Evolutionary conservation across 2,113 vertebrate genomes (phyloP), one percentile per base, ranked within the genome.

Genomic region (Aramus guarauna): DNA sequence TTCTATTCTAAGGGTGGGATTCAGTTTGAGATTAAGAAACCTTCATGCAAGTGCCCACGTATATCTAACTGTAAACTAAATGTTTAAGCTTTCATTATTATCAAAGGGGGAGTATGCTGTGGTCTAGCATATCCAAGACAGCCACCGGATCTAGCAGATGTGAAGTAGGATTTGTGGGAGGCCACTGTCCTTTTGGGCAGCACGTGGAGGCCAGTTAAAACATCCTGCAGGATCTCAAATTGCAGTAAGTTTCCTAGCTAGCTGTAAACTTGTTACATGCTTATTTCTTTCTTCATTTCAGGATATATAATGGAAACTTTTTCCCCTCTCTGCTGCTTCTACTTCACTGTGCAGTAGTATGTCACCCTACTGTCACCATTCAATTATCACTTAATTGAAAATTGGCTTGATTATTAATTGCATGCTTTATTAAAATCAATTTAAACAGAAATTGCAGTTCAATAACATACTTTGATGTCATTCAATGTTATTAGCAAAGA

Each of bases 361-460:
- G 72, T 94, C 77, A 92, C 32, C 34, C 76, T 92, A 55, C 84
- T 85, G 93, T 87, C 91, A 74, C 12, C 9, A 55, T 79, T 94
- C 73, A 92, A 37, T 92, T 94, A 88, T 39, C 56, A 53, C n/a
- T 91, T 96, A 96, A 89, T 77, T 96, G 86, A 91, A 94, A 96
- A 88, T 87, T 86, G 68, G 36, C 92, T 92, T 94, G 74, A 90
- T 95, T 96, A 95, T 91, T 56, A 84, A 86, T 86, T 72, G 36
- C 86, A 48, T 87, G 74, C 80, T 87, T 66, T 94, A 92, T 92
- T 91, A 92, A 92, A 92, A 92, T 85, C 2, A 83, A 90, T 94
- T 92, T 88, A 80, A 91, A 80, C 79, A 74, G 39, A 92, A 92
- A 84, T 81, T 88, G 26, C 36, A 32, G 41, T 88, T 95, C 81